Base-by-base conservation (phyloP, 53 echinoderm and acorn worm genomes). In the Astropecten irregularis region DNA sequence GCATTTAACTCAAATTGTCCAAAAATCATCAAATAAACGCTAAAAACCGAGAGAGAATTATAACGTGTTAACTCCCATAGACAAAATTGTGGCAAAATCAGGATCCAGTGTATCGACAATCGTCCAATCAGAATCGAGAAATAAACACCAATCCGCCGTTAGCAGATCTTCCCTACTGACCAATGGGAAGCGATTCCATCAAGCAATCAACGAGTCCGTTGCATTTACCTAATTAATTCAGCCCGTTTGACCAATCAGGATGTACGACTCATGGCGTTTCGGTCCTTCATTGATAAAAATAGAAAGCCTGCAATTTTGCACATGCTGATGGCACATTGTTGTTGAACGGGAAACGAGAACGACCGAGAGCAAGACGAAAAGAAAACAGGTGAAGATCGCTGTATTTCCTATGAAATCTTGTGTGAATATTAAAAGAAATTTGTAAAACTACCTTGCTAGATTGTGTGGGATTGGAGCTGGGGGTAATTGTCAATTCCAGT, bases 21-120 rank as follows among this genome's bases (percentile, higher is more conserved):
- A n/a, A n/a, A n/a, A n/a, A n/a, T n/a, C n/a, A n/a, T n/a, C n/a
- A n/a, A n/a, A n/a, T n/a, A n/a, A n/a, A n/a, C n/a, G n/a, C n/a
- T n/a, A n/a, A n/a, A n/a, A n/a, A n/a, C n/a, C n/a, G n/a, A n/a
- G n/a, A n/a, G n/a, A n/a, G n/a, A n/a, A n/a, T n/a, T n/a, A 36
- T 68, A 38, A 40, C 84, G 57, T 64, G 69, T 56, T 13, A 84
- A 84, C 4, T 40, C 40, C 84, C 70, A 84, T 84, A 84, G 84
- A 84, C 56, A 38, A 84, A 56, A 8, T 70, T 69, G 69, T 54
- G 40, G 27, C 34, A 69, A 68, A 69, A 84, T 70, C 28, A 70
- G 84, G 84, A 84, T 84, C 84, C 69, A 26, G 69, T 1, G 38
- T 0, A 26, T 58, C 37, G 40, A 68, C 40, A 48, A 29, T 38